phyloP scores from a whole-genome alignment of 2,797 vertebrate species.

The Pipistrellus pipistrellus region DNA sequence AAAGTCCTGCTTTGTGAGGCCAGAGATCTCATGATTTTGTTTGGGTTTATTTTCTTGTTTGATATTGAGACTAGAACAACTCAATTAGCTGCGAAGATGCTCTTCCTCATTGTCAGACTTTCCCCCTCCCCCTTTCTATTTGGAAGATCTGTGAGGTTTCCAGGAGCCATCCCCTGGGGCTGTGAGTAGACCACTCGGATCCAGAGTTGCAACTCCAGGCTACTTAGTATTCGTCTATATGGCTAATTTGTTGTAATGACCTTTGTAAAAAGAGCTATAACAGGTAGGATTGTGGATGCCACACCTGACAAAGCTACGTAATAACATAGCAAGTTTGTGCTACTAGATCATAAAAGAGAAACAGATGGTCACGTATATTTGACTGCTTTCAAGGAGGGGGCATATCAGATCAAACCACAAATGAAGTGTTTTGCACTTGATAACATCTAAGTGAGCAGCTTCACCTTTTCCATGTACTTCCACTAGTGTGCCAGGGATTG shows the following conservation, averaged over 20 bases:
- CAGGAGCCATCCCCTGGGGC: neutral
- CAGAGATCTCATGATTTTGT: slow-evolving; percentile 1
- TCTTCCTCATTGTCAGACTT: neutral
- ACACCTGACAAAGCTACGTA: neutral
- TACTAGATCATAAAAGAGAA: neutral
- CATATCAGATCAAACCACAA: neutral
- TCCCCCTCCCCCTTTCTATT: neutral
- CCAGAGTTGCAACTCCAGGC: neutral
- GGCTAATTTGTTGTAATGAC: neutral
- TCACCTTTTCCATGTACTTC: neutral
- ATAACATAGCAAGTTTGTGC: neutral
- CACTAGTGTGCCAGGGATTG: neutral
- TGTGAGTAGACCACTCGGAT: neutral
- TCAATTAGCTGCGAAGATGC: neutral
- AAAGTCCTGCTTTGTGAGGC: neutral
- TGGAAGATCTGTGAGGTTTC: neutral
- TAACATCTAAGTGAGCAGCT: neutral
- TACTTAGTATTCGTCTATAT: neutral
- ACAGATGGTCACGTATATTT: neutral
- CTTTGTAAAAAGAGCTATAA: neutral
- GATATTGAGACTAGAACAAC: too few relatives aligned
- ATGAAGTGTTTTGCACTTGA: neutral
- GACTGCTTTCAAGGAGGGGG: neutral
- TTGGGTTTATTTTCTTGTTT: neutral
- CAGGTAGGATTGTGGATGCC: neutral